Base-by-base conservation (phyloP, 2,113 vertebrate species). In the Perognathus longimembris region DNA sequence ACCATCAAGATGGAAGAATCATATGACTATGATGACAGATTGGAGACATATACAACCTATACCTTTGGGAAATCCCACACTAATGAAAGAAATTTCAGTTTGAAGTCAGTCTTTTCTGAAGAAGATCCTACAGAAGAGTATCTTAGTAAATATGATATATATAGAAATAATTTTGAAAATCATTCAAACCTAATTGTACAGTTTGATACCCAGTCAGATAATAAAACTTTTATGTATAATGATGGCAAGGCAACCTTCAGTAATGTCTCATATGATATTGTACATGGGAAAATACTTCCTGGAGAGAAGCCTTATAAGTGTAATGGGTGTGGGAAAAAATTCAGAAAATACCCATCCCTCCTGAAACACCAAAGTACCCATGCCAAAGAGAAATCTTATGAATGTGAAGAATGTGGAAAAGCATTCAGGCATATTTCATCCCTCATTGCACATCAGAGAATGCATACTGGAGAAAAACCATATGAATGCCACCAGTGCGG, bases 291-390 rank as follows among this genome's bases (percentile, higher is more conserved):
- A 92, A 97, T 96, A 67, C 95, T 96, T 30, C 96, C 96, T 36
- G 97, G 97, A 85, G 97, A 97, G 59, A 98, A 97, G 89, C 97
- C 97, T 87, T 97, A 98, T 67, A 96, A 94, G 11, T 98, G 97
- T 93, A 97, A 95, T 0, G 93, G 97, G 74, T 97, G 97, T 82
- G 97, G 97, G 30, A 97, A 96, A 85, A 96, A 94, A 69, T 98
- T 98, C 89, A 97, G 96, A 28, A 96, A 97, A 61, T 95, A 96
- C 78, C 96, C 97, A 22, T 96, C 96, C n/a, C 92, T 97, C 10
- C 30, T 94, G 7, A 96, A 96, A 90, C 97, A 97, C 90, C 97
- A 96, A 85, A 96, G 93, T 61, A 97, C 87, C 78, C 98, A 97
- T 92, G 95, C 97, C 71, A 97, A 97, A 94, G 97, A 98, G 40